Percentiles rank a stretch among this genome's conserved stretches.
Evolutionary conservation across 2,797 vertebrate species (phyloP).

Genomic region (Phoebastria nigripes): DNA sequence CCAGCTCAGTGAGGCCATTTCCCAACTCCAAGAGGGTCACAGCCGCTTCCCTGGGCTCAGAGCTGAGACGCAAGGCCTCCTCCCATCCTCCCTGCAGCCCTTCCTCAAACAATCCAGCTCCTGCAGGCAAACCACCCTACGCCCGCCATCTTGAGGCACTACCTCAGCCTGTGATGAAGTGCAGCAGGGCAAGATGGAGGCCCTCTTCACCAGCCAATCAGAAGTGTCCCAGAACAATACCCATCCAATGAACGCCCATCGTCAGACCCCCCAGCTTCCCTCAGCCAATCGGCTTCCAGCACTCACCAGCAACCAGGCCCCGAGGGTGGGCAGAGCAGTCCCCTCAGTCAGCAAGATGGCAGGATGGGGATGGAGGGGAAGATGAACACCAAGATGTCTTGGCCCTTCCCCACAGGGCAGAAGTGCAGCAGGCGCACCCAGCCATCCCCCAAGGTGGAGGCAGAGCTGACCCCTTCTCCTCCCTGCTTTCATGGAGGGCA

Average conservation of each 20-base stretch:
- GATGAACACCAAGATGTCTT: fast-evolving
- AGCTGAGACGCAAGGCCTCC: no score
- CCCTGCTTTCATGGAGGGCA: background rate
- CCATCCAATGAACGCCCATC: background rate
- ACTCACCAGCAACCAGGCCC: background rate
- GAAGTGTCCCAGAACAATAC: background rate
- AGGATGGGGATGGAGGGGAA: no score
- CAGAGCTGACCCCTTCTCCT: background rate
- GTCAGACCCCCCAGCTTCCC: background rate
- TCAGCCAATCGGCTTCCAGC: background rate
- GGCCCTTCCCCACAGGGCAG: background rate
- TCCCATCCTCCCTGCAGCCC: no score
- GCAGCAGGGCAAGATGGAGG: background rate
- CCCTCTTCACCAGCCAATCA: background rate
- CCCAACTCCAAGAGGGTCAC: background rate
- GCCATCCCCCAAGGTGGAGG: background rate
- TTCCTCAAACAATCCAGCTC: background rate
- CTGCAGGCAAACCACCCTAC: background rate
- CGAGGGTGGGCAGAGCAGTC: fast-evolving
- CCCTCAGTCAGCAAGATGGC: background rate
- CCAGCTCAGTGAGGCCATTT: background rate
- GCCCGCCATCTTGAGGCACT: background rate
- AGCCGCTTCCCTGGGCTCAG: background rate
- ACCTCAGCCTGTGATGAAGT: background rate
- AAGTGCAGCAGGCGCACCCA: background rate